These are phyloP conservation scores for Cygnus olor DNA, from an alignment of 2,797 vertebrate species.

Conservation along the genomic window DNA sequence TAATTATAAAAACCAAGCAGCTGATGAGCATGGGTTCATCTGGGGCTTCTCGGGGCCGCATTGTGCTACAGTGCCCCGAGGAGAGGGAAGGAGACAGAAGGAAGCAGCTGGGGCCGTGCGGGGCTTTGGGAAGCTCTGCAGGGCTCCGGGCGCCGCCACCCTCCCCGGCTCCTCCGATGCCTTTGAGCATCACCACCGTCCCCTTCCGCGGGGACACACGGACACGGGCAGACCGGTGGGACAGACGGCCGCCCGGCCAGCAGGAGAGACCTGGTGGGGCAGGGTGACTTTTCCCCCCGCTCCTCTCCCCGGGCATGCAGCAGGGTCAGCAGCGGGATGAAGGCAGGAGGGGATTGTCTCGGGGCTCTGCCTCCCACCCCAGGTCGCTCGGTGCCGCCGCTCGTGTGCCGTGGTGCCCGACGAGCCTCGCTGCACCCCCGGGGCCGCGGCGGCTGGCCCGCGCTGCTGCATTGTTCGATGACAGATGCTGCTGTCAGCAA, in stretches of 20 bases:
- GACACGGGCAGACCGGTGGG: not conserved
- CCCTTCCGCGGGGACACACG: not conserved
- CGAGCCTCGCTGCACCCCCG: too few relatives aligned
- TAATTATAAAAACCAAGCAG: not conserved
- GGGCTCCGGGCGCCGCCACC: not conserved
- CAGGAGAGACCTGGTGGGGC: too few relatives aligned
- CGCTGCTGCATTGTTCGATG: not conserved
- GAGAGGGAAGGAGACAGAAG: not conserved
- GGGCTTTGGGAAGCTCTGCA: not conserved
- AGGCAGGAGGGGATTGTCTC: conserved; percentile 19
- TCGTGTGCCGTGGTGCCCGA: too few relatives aligned
- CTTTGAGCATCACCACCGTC: not conserved
- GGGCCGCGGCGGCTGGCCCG: not conserved
- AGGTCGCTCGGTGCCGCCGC: not conserved
- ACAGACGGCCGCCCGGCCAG: not conserved
- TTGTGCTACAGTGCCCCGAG: conserved; percentile 28
- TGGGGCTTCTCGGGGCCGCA: not conserved
- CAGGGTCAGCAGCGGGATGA: conserved; percentile 27
- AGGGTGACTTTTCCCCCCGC: not conserved
- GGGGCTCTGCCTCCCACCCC: conserved; percentile 26
- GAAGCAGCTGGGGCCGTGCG: not conserved
- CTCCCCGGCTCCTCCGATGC: not conserved
- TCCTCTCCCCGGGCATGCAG: not conserved
- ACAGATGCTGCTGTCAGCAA: conserved; percentile 56
- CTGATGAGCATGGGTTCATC: conserved; percentile 14